Evolutionary conservation across 2,888 invertebrate species (phyloP).

Genomic region (Epirrhoe alternata): DNA sequence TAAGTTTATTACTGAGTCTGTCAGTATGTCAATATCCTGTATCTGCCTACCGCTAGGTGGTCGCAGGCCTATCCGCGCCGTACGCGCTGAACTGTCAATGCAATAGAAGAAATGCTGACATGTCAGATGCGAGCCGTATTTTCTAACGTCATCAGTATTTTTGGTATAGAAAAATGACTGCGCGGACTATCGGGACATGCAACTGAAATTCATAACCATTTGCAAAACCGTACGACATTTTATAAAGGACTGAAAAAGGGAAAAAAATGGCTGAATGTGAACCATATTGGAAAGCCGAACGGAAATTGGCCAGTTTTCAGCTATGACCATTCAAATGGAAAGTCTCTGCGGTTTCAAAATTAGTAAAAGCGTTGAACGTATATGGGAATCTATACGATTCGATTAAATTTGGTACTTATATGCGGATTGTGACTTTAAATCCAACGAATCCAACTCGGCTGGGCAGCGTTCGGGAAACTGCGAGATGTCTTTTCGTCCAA

Average conservation of each 20-base stretch:
- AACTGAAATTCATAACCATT: background rate
- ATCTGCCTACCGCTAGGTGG: too few species aligned
- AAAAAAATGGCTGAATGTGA: conserved; percentile 6
- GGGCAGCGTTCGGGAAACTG: too few species aligned
- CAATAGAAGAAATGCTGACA: too few species aligned
- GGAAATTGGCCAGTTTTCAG: background rate
- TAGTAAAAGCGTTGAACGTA: background rate
- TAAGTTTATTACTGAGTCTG: too few species aligned
- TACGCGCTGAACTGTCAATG: too few species aligned
- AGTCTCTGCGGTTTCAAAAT: conserved; percentile 7
- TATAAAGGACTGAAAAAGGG: background rate
- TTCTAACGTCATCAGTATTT: too few species aligned
- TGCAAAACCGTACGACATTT: background rate
- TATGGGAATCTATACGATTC: background rate
- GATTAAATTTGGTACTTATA: background rate
- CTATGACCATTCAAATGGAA: conserved; percentile 14
- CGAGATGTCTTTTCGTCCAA: too few species aligned
- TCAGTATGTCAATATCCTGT: too few species aligned
- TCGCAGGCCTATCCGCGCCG: too few species aligned
- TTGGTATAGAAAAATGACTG: background rate
- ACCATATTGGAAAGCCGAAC: conserved; percentile 5
- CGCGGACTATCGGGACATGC: background rate
- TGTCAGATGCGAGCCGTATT: too few species aligned
- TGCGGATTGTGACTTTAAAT: background rate
- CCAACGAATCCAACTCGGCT: too few species aligned